phyloP scores from a whole-genome alignment of 1,140 invertebrate genomes.

The Neodiprion pinetum region DNA sequence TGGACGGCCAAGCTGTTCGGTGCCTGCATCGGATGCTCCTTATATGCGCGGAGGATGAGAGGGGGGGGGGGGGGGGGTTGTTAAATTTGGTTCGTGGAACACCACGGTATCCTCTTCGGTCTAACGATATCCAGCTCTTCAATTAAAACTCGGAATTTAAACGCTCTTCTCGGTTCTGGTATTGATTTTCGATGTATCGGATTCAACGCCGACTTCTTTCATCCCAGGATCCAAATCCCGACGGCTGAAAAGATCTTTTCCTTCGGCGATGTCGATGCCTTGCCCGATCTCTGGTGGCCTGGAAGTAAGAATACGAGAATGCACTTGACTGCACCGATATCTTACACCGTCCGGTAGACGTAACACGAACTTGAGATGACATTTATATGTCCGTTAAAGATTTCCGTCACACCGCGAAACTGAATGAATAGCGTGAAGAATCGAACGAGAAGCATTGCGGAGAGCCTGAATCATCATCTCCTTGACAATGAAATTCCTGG shows the following conservation, averaged over 20 bases:
- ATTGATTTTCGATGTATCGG: slow-evolving; percentile 5
- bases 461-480: not conserved
- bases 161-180: not conserved
- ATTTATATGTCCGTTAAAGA: too few relatives aligned
- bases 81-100: slow-evolving; percentile 20
- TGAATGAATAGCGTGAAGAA: not conserved
- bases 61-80: not conserved
- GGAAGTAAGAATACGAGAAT: too few relatives aligned
- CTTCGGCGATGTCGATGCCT: not conserved
- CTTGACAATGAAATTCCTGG: slow-evolving; percentile 43
- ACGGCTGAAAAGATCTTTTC: not conserved
- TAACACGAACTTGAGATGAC: too few relatives aligned
- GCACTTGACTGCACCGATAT: too few relatives aligned
- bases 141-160: slow-evolving; percentile 7
- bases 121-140: slow-evolving; percentile 9
- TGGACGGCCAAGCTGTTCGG: not conserved
- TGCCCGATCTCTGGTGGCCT: too few relatives aligned
- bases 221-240: not conserved
- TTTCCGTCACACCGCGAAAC: too few relatives aligned
- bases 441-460: not conserved
- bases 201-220: not conserved
- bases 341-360: too few relatives aligned
- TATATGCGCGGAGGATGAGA: not conserved
- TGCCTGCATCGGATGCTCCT: not conserved
- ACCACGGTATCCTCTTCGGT: slow-evolving; percentile 1